Base-by-base conservation (phyloP, 2,888 invertebrate genomes). In the Adineta ricciae region DNA sequence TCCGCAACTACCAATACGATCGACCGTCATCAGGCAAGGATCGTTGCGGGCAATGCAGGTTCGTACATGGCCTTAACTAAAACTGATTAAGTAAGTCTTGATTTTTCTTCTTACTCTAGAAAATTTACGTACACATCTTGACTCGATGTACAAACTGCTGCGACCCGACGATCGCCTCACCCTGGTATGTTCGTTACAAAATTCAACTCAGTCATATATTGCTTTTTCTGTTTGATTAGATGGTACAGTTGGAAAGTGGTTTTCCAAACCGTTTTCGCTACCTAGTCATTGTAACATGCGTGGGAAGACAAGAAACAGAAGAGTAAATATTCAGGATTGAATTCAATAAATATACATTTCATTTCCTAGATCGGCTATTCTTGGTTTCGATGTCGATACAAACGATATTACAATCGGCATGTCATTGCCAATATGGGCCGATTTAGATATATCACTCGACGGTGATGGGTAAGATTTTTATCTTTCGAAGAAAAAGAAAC, bases 391-490 rank as follows among this genome's bases (percentile, higher is more conserved):
- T 78, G 21, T 78, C 11, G 38, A 38, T 41, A 41, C 78, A 78
- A 78, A 41, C n/a, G 78, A 78, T 11, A 41, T 78, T 52, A 83
- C 84, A 78, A 78, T 85, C 27, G 85, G 85, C 9, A 72, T 85
- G 49, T 38, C 83, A 21, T 78, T 85, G 27, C 85, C 85, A 52
- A 85, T 85, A 27, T 85, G 73, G 52, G 85, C 85, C 27, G 83
- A 85, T 82, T 82, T 83, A 46, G 84, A 85, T 82, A 85, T 85
- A 56, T 78, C 73, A 49, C 56, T 85, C 27, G 84, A 85, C 27
- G 85, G 85, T 46, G 85, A 85, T 82, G 85, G 85, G 78, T 78
- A 78, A 41, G 19, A 21, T 7, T 78, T 32, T 24, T 24, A 24
- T 9, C 24, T 11, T 2, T 9, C 11, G 2, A 38, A 64, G 14